These are phyloP conservation scores for Prietella phreatophila DNA, from an alignment of 2,113 vertebrate species.

Conservation along the genomic window DNA sequence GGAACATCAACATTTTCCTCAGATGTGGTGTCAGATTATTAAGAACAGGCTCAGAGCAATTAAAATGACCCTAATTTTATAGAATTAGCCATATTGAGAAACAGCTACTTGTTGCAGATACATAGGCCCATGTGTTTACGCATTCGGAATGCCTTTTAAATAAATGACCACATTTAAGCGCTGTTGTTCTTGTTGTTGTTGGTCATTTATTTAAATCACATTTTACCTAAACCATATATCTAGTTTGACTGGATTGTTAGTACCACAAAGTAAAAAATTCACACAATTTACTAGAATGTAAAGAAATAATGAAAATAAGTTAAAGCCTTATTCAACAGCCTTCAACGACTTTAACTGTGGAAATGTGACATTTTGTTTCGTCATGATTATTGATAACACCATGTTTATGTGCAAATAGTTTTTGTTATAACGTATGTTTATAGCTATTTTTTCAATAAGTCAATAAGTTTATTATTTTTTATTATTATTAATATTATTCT, in stretches of 20 bases:
- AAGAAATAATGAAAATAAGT: not conserved
- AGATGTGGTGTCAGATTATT: not conserved
- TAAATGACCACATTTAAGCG: not conserved
- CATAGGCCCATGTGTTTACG: too few species aligned
- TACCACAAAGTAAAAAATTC: not conserved
- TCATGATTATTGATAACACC: not conserved
- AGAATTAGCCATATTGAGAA: not conserved
- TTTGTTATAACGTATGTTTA: not conserved
- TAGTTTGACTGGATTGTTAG: not conserved
- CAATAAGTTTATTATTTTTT: too few species aligned
- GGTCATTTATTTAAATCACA: not conserved
- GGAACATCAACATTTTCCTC: not conserved
- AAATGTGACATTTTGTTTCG: not conserved
- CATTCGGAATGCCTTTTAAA: not conserved
- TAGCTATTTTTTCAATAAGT: not conserved
- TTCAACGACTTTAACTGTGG: not conserved
- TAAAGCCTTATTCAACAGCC: not conserved
- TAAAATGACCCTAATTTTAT: not conserved
- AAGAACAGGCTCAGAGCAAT: too few species aligned
- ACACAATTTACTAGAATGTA: not conserved
- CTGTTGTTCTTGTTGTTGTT: too few species aligned
- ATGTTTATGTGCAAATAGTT: not conserved
- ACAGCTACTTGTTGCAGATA: not conserved
- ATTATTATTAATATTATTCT: not conserved
- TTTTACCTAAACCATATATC: not conserved